Evolutionary conservation across 2,797 vertebrate genomes (phyloP).

Genomic region (Enteromius argenteus): DNA sequence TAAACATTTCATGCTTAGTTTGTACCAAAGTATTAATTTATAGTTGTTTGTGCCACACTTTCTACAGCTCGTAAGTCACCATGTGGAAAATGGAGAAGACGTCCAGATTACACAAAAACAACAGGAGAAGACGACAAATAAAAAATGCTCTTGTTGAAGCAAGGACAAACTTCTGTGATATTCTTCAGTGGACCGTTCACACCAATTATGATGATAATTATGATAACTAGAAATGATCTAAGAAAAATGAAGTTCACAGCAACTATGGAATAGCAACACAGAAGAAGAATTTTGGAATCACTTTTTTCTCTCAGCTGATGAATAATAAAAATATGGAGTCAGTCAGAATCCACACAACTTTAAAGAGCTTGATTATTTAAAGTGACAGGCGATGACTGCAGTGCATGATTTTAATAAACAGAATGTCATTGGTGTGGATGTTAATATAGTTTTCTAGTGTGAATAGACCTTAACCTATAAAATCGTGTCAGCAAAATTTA

Average conservation of each 20-base stretch:
- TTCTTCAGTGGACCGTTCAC: not conserved
- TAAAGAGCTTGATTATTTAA: not conserved
- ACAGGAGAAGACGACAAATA: constrained; percentile 72
- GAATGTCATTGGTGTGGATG: too few species aligned
- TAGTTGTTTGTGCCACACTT: constrained; percentile 63
- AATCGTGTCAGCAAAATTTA: not conserved
- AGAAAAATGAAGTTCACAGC: not conserved
- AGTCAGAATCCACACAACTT: not conserved
- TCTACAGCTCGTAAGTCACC: constrained; percentile 82
- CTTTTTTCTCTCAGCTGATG: not conserved
- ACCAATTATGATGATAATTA: not conserved
- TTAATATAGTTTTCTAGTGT: not conserved
- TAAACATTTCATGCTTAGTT: not conserved
- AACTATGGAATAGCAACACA: not conserved
- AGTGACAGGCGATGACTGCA: not conserved
- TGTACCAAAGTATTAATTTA: not conserved
- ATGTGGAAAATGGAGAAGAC: constrained; percentile 81
- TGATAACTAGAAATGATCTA: not conserved
- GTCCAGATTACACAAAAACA: constrained; percentile 80
- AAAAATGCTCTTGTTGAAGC: constrained; percentile 73
- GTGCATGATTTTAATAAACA: not conserved
- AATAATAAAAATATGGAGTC: not conserved
- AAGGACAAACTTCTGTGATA: not conserved
- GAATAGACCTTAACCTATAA: not conserved
- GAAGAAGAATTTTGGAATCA: not conserved